Evolutionary conservation across 2,113 vertebrate genomes (phyloP), one percentile per base, ranked within the genome.

Genomic region (Aphyosemion australe): DNA sequence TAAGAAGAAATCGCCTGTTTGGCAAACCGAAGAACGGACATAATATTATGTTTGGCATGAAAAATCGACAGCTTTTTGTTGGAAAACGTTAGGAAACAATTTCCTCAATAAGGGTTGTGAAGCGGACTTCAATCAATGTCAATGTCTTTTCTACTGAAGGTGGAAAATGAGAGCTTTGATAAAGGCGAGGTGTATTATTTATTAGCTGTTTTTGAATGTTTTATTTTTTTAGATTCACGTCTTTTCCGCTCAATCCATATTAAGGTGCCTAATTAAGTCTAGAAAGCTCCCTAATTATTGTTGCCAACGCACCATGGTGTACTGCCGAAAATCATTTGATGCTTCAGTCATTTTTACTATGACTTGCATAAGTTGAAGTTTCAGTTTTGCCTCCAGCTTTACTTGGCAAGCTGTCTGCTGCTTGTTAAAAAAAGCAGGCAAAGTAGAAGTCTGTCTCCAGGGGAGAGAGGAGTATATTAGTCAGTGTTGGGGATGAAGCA

Each of bases 391-490:
- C 70, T 68, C 26, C 64, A 73, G 65, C 67, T 75, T 79, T 69
- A 8, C 46, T 83, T 87, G 85, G 72, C 74, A 79, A 72, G 60
- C 34, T 43, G 56, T 65, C 56, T 37, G 14, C 69, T 73, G 66
- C 26, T 48, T 48, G 74, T 72, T 63, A 16, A 65, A 76, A 65
- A 54, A 80, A 63, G 32, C 56, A 58, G 69, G 62, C 66, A 53
- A 39, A 39, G 50, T 39, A 51, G 64, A 64, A 34, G 9, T 15
- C 15, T 26, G 79, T 74, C 69, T 67, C 60, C 69, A 10, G 18
- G 61, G 58, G 37, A 53, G 56, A 51, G 57, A 31, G 43, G 31
- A 57, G 78, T 55, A 66, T 64, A 57, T 67, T 42, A 62, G 58
- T 12, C 50, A 68, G 68, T 55, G 66, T 52, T 61, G 53, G 15